Percentiles rank a stretch among this genome's conserved stretches.
phyloP scores from a whole-genome alignment of 2,113 vertebrate genomes.

The Hoplias malabaricus region DNA sequence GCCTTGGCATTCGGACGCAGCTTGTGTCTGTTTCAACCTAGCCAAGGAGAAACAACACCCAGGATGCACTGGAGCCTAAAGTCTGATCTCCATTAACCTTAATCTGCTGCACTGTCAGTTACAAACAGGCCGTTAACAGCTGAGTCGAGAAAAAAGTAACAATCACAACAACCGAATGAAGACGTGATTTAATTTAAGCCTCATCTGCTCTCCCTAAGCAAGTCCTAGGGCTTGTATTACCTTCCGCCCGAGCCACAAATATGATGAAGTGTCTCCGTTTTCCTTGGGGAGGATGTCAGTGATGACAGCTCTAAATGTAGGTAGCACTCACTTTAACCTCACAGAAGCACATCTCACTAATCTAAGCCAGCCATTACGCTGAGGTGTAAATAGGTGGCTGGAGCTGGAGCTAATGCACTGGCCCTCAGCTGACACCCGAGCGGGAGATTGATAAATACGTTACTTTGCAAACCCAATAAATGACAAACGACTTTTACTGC shows the following conservation, averaged over 20 bases:
- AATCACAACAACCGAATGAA: conserved; percentile 42
- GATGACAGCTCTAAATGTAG: conserved; percentile 42
- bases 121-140: conserved; percentile 58
- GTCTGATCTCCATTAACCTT: conserved; percentile 60
- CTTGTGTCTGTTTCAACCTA: conserved; percentile 39
- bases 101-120: conserved; percentile 52
- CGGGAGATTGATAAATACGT: conserved; percentile 76
- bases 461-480: conserved; percentile 84
- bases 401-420: conserved; percentile 63
- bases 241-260: conserved; percentile 44
- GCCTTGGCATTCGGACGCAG: no score
- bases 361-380: conserved; percentile 57
- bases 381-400: conserved; percentile 59
- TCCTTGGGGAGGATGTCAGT: conserved; percentile 53
- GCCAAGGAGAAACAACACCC: conserved; percentile 54
- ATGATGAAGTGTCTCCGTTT: conserved; percentile 56
- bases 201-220: conserved; percentile 34
- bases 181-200: conserved; percentile 66
- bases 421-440: conserved; percentile 65
- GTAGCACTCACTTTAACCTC: conserved; percentile 48
- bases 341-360: conserved; percentile 55
- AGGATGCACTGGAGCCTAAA: conserved; percentile 51
- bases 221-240: conserved; percentile 29
- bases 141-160: conserved; percentile 40
- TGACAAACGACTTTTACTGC: conserved; percentile 85